A percentile compares a stretch with the other conserved stretches of the same genome.
Conservation (phyloP, 2,113 vertebrate species). For the Charadrius vociferus region DNA sequence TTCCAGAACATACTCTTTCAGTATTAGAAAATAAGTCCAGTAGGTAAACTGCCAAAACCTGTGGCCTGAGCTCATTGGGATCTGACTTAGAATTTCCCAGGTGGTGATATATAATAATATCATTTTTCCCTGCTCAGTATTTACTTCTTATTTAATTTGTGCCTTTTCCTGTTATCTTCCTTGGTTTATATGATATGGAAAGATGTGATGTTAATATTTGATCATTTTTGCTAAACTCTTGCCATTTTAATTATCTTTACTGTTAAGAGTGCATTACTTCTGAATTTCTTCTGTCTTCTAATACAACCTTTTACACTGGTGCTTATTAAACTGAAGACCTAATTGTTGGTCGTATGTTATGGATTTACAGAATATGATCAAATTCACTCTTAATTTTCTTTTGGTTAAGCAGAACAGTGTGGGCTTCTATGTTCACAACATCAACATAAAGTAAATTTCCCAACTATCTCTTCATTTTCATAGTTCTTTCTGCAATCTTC, state of each 20-base stretch:
- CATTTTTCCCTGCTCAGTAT: neutral
- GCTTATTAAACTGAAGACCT: neutral
- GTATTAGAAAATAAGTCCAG: neutral
- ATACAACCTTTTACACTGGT: neutral
- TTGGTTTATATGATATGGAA: neutral
- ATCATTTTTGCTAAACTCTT: neutral
- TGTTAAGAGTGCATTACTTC: neutral
- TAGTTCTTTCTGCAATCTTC: neutral
- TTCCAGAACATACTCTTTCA: neutral
- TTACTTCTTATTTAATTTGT: neutral
- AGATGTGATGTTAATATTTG: neutral
- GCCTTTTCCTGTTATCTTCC: neutral
- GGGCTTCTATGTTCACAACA: neutral
- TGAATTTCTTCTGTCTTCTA: neutral
- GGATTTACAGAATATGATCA: neutral
- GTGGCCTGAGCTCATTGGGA: neutral
- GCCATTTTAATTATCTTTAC: neutral
- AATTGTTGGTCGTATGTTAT: neutral
- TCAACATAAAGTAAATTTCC: neutral
- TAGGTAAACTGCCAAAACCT: neutral
- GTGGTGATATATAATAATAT: neutral
- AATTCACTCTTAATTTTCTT: neutral
- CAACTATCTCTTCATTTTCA: neutral
- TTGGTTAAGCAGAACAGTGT: neutral
- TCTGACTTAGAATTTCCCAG: neutral